Evolutionary conservation across 2,888 invertebrate species (phyloP).

Genomic region (Hirtodrosophila trivittata): DNA sequence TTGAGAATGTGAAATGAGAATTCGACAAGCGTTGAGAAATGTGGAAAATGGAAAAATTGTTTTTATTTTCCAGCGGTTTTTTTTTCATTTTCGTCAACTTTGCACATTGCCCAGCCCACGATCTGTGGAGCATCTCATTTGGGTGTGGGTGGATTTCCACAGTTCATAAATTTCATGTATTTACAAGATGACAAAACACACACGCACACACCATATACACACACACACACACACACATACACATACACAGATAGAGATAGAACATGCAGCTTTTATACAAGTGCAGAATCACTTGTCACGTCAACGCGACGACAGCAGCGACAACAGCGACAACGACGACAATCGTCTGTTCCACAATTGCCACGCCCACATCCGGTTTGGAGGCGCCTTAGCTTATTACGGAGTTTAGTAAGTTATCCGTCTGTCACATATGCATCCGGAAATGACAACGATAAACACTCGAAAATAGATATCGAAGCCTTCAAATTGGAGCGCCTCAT

Average conservation of each 20-base stretch:
- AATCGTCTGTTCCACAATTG: constrained; percentile 21
- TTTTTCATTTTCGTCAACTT: constrained; percentile 32
- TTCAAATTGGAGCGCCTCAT: not conserved
- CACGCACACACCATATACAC: constrained; percentile 11
- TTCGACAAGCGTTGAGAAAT: constrained; percentile 2
- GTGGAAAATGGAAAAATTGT: constrained; percentile 6
- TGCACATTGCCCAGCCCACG: constrained; percentile 20
- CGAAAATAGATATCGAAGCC: not conserved
- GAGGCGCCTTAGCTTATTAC: constrained; percentile 8
- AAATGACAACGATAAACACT: constrained; percentile 17
- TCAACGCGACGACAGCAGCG: constrained; percentile 4
- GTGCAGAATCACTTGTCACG: constrained; percentile 34
- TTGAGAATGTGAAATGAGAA: constrained; percentile 8
- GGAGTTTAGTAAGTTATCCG: constrained; percentile 8
- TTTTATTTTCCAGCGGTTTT: too few species aligned
- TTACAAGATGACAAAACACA: constrained; percentile 14
- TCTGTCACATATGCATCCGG: constrained; percentile 25
- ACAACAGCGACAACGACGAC: constrained; percentile 4
- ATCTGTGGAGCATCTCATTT: not conserved
- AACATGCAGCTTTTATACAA: not conserved
- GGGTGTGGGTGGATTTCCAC: not conserved
- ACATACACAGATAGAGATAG: not conserved
- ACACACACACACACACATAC: constrained; percentile 19
- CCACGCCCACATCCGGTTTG: constrained; percentile 41
- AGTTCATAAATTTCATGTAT: constrained; percentile 34